Conservation (phyloP, 2,113 vertebrate genomes). For the Cromileptes altivelis region DNA sequence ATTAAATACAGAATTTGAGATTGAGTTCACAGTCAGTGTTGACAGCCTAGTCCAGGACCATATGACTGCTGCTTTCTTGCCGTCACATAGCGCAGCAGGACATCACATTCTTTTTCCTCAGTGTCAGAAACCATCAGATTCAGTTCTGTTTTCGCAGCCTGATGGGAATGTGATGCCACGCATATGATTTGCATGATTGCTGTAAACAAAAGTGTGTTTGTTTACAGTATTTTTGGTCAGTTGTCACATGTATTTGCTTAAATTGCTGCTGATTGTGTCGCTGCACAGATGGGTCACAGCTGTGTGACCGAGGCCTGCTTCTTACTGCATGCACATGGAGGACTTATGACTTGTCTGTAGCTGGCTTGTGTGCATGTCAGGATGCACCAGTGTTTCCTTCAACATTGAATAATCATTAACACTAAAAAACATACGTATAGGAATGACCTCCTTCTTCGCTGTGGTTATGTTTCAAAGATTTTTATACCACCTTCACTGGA, state of each 20-base stretch:
- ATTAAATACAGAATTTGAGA: not conserved
- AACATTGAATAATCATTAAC: not conserved
- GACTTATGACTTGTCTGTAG: not conserved
- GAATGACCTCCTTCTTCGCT: not conserved
- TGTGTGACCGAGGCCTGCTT: not conserved
- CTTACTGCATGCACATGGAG: slow-evolving; percentile 6
- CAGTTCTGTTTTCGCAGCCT: slow-evolving; percentile 18
- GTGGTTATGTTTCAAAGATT: not conserved
- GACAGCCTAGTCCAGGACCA: not conserved
- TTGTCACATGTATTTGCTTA: not conserved
- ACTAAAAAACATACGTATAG: not conserved
- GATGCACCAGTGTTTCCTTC: slow-evolving; percentile 28
- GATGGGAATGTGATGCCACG: slow-evolving; percentile 26
- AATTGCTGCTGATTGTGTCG: not conserved
- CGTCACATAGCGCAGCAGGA: not conserved
- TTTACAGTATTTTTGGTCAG: not conserved
- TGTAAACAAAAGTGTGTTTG: slow-evolving; percentile 10
- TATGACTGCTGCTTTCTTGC: not conserved
- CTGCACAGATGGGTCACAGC: not conserved
- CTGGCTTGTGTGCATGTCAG: slow-evolving; percentile 14
- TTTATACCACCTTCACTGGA: not conserved
- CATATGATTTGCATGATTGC: slow-evolving; percentile 49
- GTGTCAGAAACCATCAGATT: slow-evolving; percentile 32
- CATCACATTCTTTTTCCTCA: not conserved
- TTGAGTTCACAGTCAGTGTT: not conserved